Percentiles rank a stretch among this genome's conserved stretches.
Conservation (phyloP, 2,797 vertebrate species). For the Chelon auratus region DNA sequence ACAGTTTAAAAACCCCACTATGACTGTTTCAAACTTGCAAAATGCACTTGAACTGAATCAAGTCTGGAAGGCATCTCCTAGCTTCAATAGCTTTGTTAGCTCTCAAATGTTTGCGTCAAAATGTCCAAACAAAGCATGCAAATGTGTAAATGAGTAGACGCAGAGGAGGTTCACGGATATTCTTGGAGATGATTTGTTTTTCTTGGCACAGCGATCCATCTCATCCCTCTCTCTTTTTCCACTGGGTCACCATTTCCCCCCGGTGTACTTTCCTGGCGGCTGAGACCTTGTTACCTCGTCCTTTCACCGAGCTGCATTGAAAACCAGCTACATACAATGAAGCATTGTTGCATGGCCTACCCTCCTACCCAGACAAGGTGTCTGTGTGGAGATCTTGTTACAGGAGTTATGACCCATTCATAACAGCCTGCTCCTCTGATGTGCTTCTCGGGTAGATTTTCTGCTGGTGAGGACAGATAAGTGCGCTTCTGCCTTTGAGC, state of each 20-base stretch:
- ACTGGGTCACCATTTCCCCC: constrained; percentile 10
- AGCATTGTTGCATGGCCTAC: constrained; percentile 36
- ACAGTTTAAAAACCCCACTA: too few species aligned
- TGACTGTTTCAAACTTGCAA: too few species aligned
- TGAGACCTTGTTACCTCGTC: constrained; percentile 33
- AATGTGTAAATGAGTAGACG: neutral
- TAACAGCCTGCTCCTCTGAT: constrained; percentile 19
- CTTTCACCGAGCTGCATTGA: constrained; percentile 41
- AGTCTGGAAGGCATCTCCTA: neutral
- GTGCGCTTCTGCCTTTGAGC: constrained; percentile 37
- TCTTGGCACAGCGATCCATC: neutral
- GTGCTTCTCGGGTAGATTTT: constrained; percentile 49
- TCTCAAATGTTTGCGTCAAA: neutral
- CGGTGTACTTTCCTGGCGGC: constrained; percentile 1
- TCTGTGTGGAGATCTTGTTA: constrained; percentile 54
- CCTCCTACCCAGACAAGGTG: constrained; percentile 33
- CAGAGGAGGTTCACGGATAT: neutral
- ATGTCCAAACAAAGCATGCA: neutral
- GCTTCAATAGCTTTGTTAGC: neutral
- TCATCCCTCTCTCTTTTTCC: neutral
- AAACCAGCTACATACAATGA: constrained; percentile 35
- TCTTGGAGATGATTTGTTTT: neutral
- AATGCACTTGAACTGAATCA: too few species aligned
- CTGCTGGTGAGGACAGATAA: constrained; percentile 41
- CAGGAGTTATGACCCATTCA: constrained; percentile 55